These are phyloP conservation scores for Mormyrus proboscirostris DNA, from an alignment of 2,797 vertebrate species.

Conservation along the genomic window DNA sequence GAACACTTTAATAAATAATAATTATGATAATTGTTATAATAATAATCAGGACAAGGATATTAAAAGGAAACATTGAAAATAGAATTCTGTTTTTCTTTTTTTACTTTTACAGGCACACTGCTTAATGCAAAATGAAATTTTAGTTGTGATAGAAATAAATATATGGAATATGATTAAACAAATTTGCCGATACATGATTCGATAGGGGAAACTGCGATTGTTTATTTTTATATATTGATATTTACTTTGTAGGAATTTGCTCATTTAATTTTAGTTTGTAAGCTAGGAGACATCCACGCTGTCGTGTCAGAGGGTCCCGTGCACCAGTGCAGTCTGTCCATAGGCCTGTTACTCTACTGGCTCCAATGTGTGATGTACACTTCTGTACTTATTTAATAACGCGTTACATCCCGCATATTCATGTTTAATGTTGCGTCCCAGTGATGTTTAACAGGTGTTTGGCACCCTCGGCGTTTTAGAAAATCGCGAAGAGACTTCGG, in stretches of 20 bases:
- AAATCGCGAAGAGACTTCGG: neutral
- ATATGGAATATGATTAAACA: neutral
- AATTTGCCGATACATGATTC: neutral
- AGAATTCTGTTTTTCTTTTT: neutral
- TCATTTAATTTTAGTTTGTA: neutral
- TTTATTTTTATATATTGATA: slow-evolving; percentile 2
- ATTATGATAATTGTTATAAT: neutral
- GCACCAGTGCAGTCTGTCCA: neutral
- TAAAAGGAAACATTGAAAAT: neutral
- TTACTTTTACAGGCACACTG: neutral
- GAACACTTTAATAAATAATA: neutral
- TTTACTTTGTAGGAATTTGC: neutral
- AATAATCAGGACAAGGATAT: neutral
- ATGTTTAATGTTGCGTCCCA: neutral
- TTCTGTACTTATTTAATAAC: neutral
- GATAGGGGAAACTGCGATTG: neutral
- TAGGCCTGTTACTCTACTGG: neutral
- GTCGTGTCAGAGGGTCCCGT: neutral
- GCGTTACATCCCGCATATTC: neutral
- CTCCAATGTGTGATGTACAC: neutral
- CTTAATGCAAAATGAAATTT: neutral
- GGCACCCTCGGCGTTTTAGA: neutral
- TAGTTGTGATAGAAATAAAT: neutral
- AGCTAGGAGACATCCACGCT: neutral
- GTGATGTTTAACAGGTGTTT: neutral